Percentiles rank a stretch among this genome's conserved stretches.
phyloP scores from a whole-genome alignment of 2,797 vertebrate species.

The Gila robusta region DNA sequence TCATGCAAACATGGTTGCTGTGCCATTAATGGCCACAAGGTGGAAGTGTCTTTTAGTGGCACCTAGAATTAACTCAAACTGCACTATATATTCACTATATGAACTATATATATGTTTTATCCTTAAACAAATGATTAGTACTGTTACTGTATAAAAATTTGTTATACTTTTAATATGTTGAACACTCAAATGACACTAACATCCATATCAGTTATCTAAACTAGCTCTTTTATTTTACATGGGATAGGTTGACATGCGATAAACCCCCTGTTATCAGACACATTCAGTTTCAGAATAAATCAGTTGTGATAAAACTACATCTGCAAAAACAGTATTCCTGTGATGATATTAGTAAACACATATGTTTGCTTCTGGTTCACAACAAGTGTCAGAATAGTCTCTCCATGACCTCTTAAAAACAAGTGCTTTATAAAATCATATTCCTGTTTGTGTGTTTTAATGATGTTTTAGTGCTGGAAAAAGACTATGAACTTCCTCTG shows the following conservation, averaged over 20 bases:
- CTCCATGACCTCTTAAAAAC: background rate
- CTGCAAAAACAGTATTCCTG: background rate
- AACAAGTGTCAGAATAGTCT: background rate
- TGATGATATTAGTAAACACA: background rate
- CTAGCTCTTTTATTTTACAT: background rate
- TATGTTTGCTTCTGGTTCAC: background rate
- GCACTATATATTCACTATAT: background rate
- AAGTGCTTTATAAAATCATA: background rate
- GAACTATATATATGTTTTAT: background rate
- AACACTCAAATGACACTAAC: background rate
- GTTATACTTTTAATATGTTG: background rate
- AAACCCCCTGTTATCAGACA: background rate
- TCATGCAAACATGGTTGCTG: slow-evolving; percentile 1
- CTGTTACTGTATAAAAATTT: background rate
- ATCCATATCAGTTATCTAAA: background rate
- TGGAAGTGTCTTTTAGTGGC: slow-evolving; percentile 64
- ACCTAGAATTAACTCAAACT: background rate
- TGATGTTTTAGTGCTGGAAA: slow-evolving; percentile 73
- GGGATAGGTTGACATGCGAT: background rate
- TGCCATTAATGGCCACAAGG: slow-evolving; percentile 70
- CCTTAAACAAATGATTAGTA: background rate
- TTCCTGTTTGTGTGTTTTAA: background rate
- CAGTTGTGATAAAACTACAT: no score
- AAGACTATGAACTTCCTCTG: slow-evolving; percentile 79
- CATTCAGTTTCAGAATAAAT: background rate